Evolutionary conservation across 2,797 vertebrate genomes (phyloP).

Genomic region (Gymnoscopelus microlampas): DNA sequence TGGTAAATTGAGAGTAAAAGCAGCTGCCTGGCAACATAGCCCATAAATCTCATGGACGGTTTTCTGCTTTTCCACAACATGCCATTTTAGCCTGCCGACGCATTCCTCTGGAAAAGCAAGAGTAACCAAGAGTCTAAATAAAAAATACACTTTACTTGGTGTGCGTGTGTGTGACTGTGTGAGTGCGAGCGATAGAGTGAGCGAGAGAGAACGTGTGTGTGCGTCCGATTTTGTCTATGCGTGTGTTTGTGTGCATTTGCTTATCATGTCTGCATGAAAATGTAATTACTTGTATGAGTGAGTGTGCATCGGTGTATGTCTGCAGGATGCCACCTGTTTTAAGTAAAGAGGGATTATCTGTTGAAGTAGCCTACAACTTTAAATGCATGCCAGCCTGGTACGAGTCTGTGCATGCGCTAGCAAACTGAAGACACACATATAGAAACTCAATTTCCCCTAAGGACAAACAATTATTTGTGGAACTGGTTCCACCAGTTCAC

Average conservation of each 20-base stretch:
- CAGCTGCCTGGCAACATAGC: conserved; percentile 54
- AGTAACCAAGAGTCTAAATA: conserved; percentile 68
- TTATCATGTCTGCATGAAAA: conserved; percentile 68
- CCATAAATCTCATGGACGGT: conserved; percentile 74
- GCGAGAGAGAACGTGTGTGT: conserved; percentile 25
- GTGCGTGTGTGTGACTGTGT: conserved; percentile 37
- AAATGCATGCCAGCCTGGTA: conserved; percentile 13
- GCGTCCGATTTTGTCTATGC: not conserved
- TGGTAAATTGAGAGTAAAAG: conserved; percentile 37
- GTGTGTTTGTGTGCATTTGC: conserved; percentile 49
- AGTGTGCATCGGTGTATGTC: conserved; percentile 72
- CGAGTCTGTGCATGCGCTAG: not conserved
- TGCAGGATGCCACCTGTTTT: conserved; percentile 74
- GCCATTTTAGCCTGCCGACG: conserved; percentile 71
- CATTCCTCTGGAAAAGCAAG: conserved; percentile 68
- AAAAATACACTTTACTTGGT: conserved; percentile 66
- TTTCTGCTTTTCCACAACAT: conserved; percentile 63
- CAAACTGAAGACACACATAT: conserved; percentile 17
- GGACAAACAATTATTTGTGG: conserved; percentile 65
- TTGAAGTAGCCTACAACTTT: conserved; percentile 48
- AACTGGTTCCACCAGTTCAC: conserved; percentile 70
- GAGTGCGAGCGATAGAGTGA: conserved; percentile 33
- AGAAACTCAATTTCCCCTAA: conserved; percentile 47
- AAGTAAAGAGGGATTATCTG: conserved; percentile 71
- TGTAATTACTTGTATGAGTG: conserved; percentile 80